Percentiles rank a stretch among this genome's conserved stretches.
phyloP scores from a whole-genome alignment of 2,888 invertebrate genomes.

The Sericinus montela region DNA sequence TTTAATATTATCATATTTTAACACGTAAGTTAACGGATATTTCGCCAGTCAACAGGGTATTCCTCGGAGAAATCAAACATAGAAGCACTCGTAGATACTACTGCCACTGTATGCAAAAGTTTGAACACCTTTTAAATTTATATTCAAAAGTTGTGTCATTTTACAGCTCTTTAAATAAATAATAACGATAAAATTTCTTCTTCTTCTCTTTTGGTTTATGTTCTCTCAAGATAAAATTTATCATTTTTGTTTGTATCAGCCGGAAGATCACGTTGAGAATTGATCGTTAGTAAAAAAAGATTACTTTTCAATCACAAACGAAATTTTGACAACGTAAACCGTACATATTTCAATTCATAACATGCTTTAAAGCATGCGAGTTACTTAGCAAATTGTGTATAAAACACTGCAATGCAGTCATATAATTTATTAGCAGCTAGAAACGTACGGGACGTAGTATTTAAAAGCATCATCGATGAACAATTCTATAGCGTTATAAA shows the following conservation, averaged over 20 bases:
- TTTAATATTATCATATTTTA: constrained; percentile 13
- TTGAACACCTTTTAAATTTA: neutral
- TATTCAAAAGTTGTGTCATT: no score
- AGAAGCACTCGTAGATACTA: neutral
- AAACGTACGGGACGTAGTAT: neutral
- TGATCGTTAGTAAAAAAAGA: no score
- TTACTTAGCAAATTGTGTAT: neutral
- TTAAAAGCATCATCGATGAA: neutral
- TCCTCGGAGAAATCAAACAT: constrained; percentile 15
- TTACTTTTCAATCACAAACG: no score
- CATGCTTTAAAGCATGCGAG: no score
- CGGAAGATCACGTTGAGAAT: no score
- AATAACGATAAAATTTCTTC: no score
- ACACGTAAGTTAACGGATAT: constrained; percentile 1
- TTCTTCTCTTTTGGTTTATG: no score
- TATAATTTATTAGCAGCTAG: neutral
- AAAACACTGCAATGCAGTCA: neutral
- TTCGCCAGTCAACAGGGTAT: constrained; percentile 4
- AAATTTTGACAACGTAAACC: no score
- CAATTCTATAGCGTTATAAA: constrained; percentile 1
- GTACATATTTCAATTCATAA: no score
- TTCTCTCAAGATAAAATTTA: no score
- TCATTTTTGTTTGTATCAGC: no score
- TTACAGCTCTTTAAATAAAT: no score
- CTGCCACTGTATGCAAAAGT: neutral